These are phyloP conservation scores for Noctua fimbriata DNA, from an alignment of 2,888 invertebrate species.

Conservation along the genomic window DNA sequence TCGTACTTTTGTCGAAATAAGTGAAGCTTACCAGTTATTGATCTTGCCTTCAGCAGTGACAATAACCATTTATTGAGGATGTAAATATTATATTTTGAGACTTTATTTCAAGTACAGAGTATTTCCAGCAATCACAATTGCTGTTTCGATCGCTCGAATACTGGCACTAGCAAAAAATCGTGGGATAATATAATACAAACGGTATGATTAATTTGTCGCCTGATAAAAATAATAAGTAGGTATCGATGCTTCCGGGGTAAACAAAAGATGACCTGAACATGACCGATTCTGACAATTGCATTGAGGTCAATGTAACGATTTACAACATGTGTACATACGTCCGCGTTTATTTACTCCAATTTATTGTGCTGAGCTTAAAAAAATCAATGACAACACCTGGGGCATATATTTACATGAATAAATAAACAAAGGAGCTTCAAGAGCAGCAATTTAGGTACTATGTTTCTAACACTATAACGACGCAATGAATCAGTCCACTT, in stretches of 20 bases:
- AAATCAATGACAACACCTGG: background rate
- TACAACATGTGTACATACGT: background rate
- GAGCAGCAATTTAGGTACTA: background rate
- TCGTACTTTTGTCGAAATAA: background rate
- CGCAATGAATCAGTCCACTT: background rate
- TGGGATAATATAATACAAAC: background rate
- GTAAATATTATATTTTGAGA: background rate
- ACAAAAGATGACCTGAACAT: conserved; percentile 16
- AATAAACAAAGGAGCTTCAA: background rate
- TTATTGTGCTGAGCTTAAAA: background rate
- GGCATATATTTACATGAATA: background rate
- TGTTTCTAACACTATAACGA: background rate
- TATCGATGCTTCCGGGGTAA: background rate
- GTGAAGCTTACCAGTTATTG: background rate
- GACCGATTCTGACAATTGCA: conserved; percentile 19
- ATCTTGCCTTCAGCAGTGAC: background rate
- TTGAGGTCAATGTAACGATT: conserved; percentile 30
- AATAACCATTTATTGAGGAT: background rate
- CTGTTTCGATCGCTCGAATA: background rate
- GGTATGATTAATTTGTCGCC: too few species aligned
- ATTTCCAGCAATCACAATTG: background rate
- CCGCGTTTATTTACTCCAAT: background rate
- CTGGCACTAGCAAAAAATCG: background rate
- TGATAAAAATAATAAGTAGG: background rate
- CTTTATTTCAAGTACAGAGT: background rate